Base-by-base conservation (phyloP, 2,797 vertebrate species). In the Amblyopsis hoosieri region DNA sequence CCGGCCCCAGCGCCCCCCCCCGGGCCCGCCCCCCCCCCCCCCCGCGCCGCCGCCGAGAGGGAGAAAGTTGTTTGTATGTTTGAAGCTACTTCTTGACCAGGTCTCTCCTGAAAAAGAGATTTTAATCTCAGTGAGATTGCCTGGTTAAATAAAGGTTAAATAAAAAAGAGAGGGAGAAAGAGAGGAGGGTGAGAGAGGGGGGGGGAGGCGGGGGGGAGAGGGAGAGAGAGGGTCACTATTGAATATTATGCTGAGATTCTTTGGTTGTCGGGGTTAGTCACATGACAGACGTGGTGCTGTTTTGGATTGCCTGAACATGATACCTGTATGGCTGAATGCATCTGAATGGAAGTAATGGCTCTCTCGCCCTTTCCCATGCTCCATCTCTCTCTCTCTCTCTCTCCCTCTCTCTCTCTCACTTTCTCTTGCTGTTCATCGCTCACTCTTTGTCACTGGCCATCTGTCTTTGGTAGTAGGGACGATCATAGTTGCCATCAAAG, bases 401-500 rank as follows among this genome's bases (percentile, higher is more conserved):
- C 52, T 31, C 19, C n/a, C 19, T 46, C 7, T n/a, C 6, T 2
- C 54, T 15, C 31, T 56, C 31, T 42, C 37, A 2, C 56, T 33
- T 11, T 17, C 42, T 45, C 54, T 11, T 12, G 11, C 15, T 12
- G 8, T 17, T 14, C 12, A 14, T 59, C 17, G 33, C 46, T 15
- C 7, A 2, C 54, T 57, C n/a, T 17, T 29, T 19, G 29, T 83
- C 59, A 13, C 74, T 83, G 73, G 76, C 74, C 47, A 64, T 81
- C 81, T 72, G 74, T 83, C 86, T 90, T 90, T 89, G 88, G 85
- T 89, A 84, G 82, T 85, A 51, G 68, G 77, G 71, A 64, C 60
- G 79, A 87, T 87, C 83, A 76, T 76, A 77, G 79, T 69, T 71
- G 74, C 84, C 81, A 89, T 90, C 88, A 90, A 90, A 91, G 87